Evolutionary conservation across 1,140 invertebrate species (phyloP), one percentile per base, ranked within the genome.

Genomic region (Sarcophaga peregrina): DNA sequence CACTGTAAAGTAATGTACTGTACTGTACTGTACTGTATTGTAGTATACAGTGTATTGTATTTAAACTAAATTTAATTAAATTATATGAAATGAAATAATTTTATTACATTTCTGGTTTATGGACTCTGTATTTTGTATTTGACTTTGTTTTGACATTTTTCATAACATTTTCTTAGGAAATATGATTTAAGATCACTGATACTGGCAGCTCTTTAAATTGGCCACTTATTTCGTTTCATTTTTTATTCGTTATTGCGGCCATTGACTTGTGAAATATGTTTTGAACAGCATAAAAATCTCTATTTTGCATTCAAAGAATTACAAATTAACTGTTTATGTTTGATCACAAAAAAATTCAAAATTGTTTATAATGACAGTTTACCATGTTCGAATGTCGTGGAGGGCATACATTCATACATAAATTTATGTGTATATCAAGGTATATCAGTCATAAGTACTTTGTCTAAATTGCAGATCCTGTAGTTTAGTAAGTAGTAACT

Each of bases 51-150:
- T 37, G 1, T 37, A 2, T 4, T 37, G 25, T 37, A 37, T 37
- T 37, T 37, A 37, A 37, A 37, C 25, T 37, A 37, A 37, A 37
- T 37, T 37, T 37, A 37, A 37, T 37, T n/a, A 20, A 20, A n/a
- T 68, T 68, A 68, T 20, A 25, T 68, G 7, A n/a, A 58, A 58
- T 58, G 54, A 7, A n/a, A 68, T 68, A 68, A 68, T 68, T 68
- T 68, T 68, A 68, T 68, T 68, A 68, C 62, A 68, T 68, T 68
- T 68, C 62, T 68, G 62, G 62, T 68, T 68, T 68, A 68, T 25
- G 62, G n/a, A 68, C 62, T 58, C 54, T 13, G n/a, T n/a, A n/a
- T n/a, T n/a, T n/a, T n/a, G 20, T 17, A 15, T 54, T 17, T 17
- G n/a, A 17, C 4, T 17, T 15, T 68, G 8, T 8, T 5, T 68